Evolutionary conservation across 2,888 invertebrate genomes (phyloP).

Genomic region (Caradrina kadenii): DNA sequence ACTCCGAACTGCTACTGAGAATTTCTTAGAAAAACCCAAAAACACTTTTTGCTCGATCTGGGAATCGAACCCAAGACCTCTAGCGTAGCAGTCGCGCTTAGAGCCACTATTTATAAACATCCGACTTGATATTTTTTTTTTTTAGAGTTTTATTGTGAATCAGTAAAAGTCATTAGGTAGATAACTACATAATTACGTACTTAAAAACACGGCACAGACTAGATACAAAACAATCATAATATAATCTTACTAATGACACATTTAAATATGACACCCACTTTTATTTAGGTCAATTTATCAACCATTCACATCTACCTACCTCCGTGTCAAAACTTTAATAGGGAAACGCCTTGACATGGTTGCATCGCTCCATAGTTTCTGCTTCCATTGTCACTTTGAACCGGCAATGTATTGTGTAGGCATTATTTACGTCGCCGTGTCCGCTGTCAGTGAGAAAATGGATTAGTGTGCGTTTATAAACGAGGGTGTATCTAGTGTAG

Average conservation of each 20-base stretch:
- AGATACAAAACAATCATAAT: not conserved
- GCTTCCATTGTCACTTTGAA: constrained; percentile 70
- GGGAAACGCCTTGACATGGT: constrained; percentile 83
- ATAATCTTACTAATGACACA: constrained; percentile 5
- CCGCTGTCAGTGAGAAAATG: constrained; percentile 34
- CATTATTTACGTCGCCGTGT: constrained; percentile 65
- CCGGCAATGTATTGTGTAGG: constrained; percentile 71
- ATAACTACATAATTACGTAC: not conserved
- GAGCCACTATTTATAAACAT: too few relatives aligned
- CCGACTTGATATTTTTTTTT: too few relatives aligned
- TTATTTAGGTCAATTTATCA: constrained; percentile 65
- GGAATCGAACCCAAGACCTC: too few relatives aligned
- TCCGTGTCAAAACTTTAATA: constrained; percentile 78
- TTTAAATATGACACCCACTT: constrained; percentile 21
- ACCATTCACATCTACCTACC: constrained; percentile 66
- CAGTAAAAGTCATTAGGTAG: too few relatives aligned
- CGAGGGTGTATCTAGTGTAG: not conserved
- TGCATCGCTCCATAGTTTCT: constrained; percentile 63
- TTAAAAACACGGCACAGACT: not conserved
- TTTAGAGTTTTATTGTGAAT: too few relatives aligned
- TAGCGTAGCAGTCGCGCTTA: too few relatives aligned
- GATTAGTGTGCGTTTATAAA: constrained; percentile 31
- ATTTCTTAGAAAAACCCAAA: too few relatives aligned
- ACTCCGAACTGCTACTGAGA: too few relatives aligned
- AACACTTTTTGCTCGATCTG: too few relatives aligned